phyloP scores from a whole-genome alignment of 2,797 vertebrate genomes.

The Acanthurus lineatus region DNA sequence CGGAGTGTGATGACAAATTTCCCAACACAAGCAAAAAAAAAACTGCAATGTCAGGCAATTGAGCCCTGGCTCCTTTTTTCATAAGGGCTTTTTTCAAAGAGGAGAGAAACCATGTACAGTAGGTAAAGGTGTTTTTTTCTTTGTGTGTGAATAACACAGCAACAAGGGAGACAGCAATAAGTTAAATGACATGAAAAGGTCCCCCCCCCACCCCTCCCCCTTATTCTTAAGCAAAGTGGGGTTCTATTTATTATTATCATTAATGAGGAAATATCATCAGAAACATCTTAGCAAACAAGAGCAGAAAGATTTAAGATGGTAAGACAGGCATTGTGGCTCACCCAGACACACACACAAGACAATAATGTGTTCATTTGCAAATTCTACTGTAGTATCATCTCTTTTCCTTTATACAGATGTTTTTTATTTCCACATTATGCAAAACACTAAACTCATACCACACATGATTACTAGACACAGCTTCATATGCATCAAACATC shows the following conservation, averaged over 20 bases:
- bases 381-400: not conserved
- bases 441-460: not conserved
- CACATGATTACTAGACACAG: not conserved
- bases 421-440: not conserved
- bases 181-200: constrained; percentile 64
- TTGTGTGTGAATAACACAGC: constrained; percentile 42
- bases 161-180: constrained; percentile 62
- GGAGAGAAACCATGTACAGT: constrained; percentile 66
- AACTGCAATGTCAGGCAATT: constrained; percentile 85
- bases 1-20: constrained; percentile 85
- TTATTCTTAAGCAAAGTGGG: constrained; percentile 39
- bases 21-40: constrained; percentile 86
- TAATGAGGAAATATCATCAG: constrained; percentile 30
- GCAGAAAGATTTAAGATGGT: constrained; percentile 8
- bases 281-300: constrained; percentile 10
- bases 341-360: not conserved
- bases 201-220: constrained; percentile 49
- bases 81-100: constrained; percentile 69
- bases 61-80: constrained; percentile 72
- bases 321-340: constrained; percentile 7
- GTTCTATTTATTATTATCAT: constrained; percentile 11
- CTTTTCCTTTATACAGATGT: not conserved
- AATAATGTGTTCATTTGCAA: not conserved
- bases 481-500: too few species aligned
- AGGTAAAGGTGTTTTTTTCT: constrained; percentile 73